Conservation (phyloP, 2,888 invertebrate genomes). For the Nomada ruficornis region DNA sequence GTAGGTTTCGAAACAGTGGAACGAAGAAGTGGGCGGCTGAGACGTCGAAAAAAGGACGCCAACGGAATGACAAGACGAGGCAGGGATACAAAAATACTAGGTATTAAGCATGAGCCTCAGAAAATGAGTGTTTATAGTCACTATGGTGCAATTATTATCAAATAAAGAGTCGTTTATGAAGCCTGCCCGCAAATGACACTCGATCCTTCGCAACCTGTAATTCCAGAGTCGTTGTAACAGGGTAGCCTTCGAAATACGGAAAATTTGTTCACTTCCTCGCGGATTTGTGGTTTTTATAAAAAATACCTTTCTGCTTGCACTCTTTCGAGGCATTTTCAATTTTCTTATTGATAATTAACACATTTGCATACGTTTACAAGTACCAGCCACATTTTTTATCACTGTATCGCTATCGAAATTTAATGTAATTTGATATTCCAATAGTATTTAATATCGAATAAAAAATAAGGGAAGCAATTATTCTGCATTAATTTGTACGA, state of each 20-base stretch:
- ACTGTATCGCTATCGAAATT: too few relatives aligned
- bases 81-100: constrained; percentile 66
- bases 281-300: background rate
- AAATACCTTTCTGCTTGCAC: background rate
- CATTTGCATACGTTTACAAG: too few relatives aligned
- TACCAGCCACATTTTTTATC: too few relatives aligned
- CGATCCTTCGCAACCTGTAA: constrained; percentile 73
- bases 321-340: too few relatives aligned
- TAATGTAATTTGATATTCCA: too few relatives aligned
- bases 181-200: constrained; percentile 78
- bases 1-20: constrained; percentile 30
- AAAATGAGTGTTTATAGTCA: constrained; percentile 79
- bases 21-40: constrained; percentile 39
- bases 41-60: constrained; percentile 50
- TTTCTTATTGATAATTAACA: too few relatives aligned
- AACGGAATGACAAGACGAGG: constrained; percentile 63
- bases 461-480: too few relatives aligned
- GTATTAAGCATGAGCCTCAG: constrained; percentile 72
- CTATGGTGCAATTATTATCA: constrained; percentile 81
- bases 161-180: constrained; percentile 81
- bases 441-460: too few relatives aligned
- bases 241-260: constrained; percentile 52
- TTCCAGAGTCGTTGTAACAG: constrained; percentile 60
- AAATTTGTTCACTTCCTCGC: constrained; percentile 30
- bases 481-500: constrained; percentile 7